These are phyloP conservation scores for Platycercus adscitus DNA, from an alignment of 2,113 vertebrate species.

Conservation along the genomic window DNA sequence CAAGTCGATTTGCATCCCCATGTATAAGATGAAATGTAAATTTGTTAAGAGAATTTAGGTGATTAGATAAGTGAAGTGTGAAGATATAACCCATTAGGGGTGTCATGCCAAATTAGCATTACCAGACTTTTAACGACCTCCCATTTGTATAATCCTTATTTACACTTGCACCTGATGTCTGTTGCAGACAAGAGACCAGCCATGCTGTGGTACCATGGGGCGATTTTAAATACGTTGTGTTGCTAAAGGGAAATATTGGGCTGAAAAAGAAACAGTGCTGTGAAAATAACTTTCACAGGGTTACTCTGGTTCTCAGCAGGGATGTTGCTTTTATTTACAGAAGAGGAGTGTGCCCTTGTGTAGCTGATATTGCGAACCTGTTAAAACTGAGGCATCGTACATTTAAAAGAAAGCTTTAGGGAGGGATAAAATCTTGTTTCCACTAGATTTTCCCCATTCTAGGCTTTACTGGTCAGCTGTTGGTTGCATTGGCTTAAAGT, in stretches of 20 bases:
- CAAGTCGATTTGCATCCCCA: slow-evolving; percentile 1
- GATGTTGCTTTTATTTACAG: background rate
- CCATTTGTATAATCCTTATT: slow-evolving; percentile 83
- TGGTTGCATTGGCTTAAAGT: background rate
- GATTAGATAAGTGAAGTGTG: slow-evolving; percentile 81
- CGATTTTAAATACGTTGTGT: background rate
- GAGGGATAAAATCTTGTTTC: background rate
- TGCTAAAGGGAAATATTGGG: background rate
- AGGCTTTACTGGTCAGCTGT: background rate
- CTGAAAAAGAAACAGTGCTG: background rate
- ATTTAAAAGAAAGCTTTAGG: background rate
- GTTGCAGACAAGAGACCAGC: background rate
- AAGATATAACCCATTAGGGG: slow-evolving; percentile 81
- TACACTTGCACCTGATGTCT: slow-evolving; percentile 75
- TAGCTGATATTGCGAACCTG: background rate
- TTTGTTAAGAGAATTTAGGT: slow-evolving; percentile 68
- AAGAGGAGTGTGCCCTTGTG: background rate
- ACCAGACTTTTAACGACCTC: slow-evolving; percentile 81
- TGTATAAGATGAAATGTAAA: slow-evolving; percentile 48
- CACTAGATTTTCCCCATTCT: background rate
- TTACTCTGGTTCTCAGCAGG: background rate
- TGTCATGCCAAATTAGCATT: slow-evolving; percentile 84
- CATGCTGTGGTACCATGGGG: background rate
- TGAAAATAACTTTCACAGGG: background rate
- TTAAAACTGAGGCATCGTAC: background rate